Evolutionary conservation across 1,140 invertebrate species (phyloP).

Genomic region (Drosophila kurseongensis): DNA sequence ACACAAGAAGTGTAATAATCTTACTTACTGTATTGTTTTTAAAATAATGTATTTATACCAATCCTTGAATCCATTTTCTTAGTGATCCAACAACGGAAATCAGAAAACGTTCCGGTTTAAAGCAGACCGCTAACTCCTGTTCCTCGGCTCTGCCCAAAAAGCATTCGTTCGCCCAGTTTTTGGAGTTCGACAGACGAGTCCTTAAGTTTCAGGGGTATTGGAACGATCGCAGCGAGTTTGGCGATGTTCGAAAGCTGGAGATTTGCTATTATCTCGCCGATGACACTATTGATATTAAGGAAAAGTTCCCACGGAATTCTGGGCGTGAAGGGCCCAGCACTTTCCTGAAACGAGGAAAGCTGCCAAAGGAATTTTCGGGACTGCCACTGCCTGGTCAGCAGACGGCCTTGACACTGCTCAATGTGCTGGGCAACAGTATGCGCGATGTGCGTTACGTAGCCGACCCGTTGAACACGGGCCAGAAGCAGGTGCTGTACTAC

Average conservation of each 20-base stretch:
- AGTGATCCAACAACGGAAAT: conserved; percentile 86
- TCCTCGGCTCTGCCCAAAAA: conserved; percentile 57
- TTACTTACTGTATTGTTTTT: no score
- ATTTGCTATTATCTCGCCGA: conserved; percentile 94
- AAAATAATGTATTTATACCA: not conserved
- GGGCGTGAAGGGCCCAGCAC: conserved; percentile 89
- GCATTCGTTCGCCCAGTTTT: conserved; percentile 88
- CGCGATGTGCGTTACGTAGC: conserved; percentile 87
- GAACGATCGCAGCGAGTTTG: conserved; percentile 92
- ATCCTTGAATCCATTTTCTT: no score
- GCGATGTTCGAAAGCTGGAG: conserved; percentile 90
- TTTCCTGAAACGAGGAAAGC: conserved; percentile 90
- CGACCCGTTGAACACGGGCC: conserved; percentile 86
- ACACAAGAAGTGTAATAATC: no score
- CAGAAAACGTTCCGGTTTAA: conserved; percentile 74
- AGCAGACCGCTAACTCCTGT: conserved; percentile 52
- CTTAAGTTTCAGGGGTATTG: conserved; percentile 95
- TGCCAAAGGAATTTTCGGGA: conserved; percentile 88
- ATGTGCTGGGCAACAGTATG: conserved; percentile 88
- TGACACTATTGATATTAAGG: conserved; percentile 95
- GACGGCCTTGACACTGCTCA: conserved; percentile 88
- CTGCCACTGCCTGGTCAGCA: conserved; percentile 87
- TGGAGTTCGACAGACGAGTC: conserved; percentile 91
- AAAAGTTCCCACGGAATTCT: conserved; percentile 89
- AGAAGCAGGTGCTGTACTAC: conserved; percentile 87